These are phyloP conservation scores for Parnassius orleans DNA, from an alignment of 2,888 invertebrate species.

Conservation along the genomic window DNA sequence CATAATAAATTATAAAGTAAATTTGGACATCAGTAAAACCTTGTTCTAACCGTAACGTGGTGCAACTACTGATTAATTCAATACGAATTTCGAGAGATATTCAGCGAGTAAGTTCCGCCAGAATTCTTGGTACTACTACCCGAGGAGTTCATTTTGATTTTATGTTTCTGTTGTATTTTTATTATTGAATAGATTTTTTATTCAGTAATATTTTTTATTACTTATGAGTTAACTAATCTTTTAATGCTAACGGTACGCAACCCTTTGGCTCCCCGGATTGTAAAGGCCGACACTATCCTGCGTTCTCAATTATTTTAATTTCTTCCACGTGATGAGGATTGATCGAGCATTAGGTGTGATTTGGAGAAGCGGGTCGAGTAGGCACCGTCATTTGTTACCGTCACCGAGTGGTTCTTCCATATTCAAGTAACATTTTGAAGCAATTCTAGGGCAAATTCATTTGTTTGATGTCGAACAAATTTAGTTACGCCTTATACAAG, in stretches of 20 bases:
- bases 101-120: too few species aligned
- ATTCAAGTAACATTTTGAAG: conserved; percentile 7
- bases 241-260: conserved; percentile 45
- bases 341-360: conserved; percentile 68
- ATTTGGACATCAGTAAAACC: too few species aligned
- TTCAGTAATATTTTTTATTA: too few species aligned
- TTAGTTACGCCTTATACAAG: too few species aligned
- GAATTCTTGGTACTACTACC: too few species aligned
- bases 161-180: too few species aligned
- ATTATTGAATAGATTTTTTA: too few species aligned
- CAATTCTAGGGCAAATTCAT: conserved; percentile 1
- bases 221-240: not conserved
- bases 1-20: too few species aligned
- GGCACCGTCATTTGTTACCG: conserved; percentile 61
- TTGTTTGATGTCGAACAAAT: conserved; percentile 6
- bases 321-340: conserved; percentile 67
- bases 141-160: too few species aligned
- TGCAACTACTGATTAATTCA: too few species aligned
- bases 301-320: conserved; percentile 76
- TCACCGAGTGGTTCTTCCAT: conserved; percentile 48
- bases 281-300: conserved; percentile 56
- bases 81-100: too few species aligned
- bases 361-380: conserved; percentile 39
- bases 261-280: conserved; percentile 46
- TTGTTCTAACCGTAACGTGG: too few species aligned